A percentile compares a stretch with the other conserved stretches of the same genome.
Conservation (phyloP, 2,113 vertebrate genomes). For the Thunnus maccoyii region DNA sequence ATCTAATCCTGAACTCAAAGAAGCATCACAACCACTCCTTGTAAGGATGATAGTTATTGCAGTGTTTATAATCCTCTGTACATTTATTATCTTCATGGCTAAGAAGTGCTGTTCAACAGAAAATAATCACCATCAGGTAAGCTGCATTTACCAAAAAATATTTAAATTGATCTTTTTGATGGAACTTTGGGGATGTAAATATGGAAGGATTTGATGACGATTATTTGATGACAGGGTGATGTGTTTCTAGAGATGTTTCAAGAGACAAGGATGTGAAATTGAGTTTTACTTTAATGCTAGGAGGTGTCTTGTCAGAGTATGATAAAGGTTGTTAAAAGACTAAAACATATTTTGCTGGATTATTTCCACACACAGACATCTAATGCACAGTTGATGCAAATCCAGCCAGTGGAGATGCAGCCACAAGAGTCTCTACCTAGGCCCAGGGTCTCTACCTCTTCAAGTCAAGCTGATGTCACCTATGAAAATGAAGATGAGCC, state of each 20-base stretch:
- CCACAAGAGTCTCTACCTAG: background rate
- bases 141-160: no score
- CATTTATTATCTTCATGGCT: fast-evolving
- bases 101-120: fast-evolving
- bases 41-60: fast-evolving
- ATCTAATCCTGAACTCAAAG: fast-evolving
- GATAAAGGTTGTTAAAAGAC: no score
- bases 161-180: no score
- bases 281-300: no score
- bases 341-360: background rate
- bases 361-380: conserved; percentile 16
- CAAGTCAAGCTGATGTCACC: conserved; percentile 6
- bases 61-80: fast-evolving
- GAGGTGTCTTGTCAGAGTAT: background rate
- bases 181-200: background rate
- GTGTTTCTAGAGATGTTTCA: no score
- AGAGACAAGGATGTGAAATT: no score
- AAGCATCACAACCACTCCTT: fast-evolving
- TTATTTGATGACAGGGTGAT: no score
- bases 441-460: conserved; percentile 13
- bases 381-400: background rate
- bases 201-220: no score
- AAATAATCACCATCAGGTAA: conserved; percentile 22
- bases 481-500: conserved; percentile 56
- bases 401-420: background rate